Base-by-base conservation (phyloP, 2,888 invertebrate species). In the Drosophila atroscutellata region DNA sequence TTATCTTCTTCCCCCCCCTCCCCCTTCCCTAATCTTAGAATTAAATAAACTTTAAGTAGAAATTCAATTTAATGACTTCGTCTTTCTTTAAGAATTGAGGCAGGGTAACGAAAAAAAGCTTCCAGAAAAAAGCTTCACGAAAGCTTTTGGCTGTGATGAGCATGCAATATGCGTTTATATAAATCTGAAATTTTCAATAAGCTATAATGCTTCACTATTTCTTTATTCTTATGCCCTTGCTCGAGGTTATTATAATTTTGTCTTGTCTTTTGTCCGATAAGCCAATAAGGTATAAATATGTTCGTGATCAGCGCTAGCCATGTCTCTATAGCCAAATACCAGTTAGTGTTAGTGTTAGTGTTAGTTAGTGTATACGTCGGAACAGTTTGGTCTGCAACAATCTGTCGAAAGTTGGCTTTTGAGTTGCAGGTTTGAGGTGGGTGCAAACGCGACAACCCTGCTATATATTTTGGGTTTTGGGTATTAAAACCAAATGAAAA, bases 111-210 rank as follows among this genome's bases (percentile, higher is more conserved):
- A 11, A 26, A 42, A 32, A 39, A 52, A 72, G 59, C 65, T 77
- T 62, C 56, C 11, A 4, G 2, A 0, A 3, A 18, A 74, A 68
- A 74, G 75, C 60, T 75, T 26, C 0, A 0, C 1, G 3, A 60
- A 37, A 75, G 74, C 68, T 75, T n/a, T 68, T 67, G 11, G 7
- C 9, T 7, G 18, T 37, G 26, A 36, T 24, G 2, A 28, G 51
- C 47, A n/a, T 13, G 0, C 51, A 42, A 45, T 26, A 32, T 15
- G 36, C 7, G 28, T 5, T 36, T 49, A 18, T 6, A n/a, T n/a
- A 50, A 63, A 54, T 30, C 36, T 15, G 9, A 4, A 24, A 32
- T 32, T 63, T 26, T 7, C 18, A 63, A 20, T 18, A 9, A 42
- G 18, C 36, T 49, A 13, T 4, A 26, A n/a, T 1, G 8, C 8